Base-by-base conservation (phyloP, 2,888 invertebrate genomes). In the Dasysyrphus tricinctus region DNA sequence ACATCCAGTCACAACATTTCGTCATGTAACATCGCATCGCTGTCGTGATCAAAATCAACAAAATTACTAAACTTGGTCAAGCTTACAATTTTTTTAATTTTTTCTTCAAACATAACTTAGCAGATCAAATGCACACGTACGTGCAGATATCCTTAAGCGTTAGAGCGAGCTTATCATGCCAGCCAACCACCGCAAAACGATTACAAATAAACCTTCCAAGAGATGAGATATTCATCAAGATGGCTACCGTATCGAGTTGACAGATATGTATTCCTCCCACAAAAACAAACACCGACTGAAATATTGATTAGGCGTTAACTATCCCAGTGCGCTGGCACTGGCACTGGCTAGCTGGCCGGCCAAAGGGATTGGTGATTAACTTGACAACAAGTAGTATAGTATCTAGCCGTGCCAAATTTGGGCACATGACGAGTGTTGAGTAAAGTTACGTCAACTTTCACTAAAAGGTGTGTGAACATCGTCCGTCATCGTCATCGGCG, bases 361-460 rank as follows among this genome's bases (percentile, higher is more conserved):
- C 65, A 75, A 76, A 83, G 80, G 80, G 84, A 65, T 76, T 59
- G 70, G 75, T 75, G n/a, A 63, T 44, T 44, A 51, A 67, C 44
- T 39, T 75, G 76, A 81, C 77, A 82, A 65, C 77, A 73, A 59
- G 65, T 19, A 51, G 44, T 44, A 44, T 14, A 57, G 5, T 57
- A 59, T 70, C 61, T 42, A 67, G 54, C 34, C 37, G 70, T 70
- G 86, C 86, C 82, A 79, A 86, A 82, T 86, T 86, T 79, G 79
- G 82, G 65, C 74, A 75, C 70, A 57, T 82, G 70, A 56, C 24
- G 32, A 6, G 34, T 16, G 37, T 57, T 63, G 69, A 24, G 42
- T 63, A 69, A 54, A 67, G 82, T 86, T 86, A 86, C 86, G 82
- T 86, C 86, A 86, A 86, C 86, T 86, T 86, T 86, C 86, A 86